Base-by-base conservation (phyloP, 2,113 vertebrate species). In the Tetrao urogallus region DNA sequence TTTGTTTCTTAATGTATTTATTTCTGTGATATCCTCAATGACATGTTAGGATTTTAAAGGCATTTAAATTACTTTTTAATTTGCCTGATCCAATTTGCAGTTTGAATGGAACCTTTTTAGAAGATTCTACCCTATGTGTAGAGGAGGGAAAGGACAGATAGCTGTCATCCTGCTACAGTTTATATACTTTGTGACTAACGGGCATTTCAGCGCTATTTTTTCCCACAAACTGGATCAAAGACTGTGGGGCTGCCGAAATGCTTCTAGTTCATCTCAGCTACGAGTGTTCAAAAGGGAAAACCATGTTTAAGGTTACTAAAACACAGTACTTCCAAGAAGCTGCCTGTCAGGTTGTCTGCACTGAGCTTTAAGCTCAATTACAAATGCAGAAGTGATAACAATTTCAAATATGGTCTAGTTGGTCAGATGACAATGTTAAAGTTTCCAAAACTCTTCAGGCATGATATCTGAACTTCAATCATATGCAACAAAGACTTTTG, bases 221-320 rank as follows among this genome's bases (percentile, higher is more conserved):
- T 83, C 61, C 71, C 50, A 66, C 27, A 86, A 42, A 64, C 38
- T 73, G 82, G 75, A 92, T 95, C 82, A 94, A 96, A 95, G 90
- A n/a, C 82, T 64, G 20, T 70, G 47, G 84, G 56, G 34, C 38
- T 94, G 88, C 81, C 72, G 90, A 90, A 92, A 89, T 0, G 1
- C 47, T 94, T 83, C 48, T 67, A 70, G 40, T 92, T 91, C 88
- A 93, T 95, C 85, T 82, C 71, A 80, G 12, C 61, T 88, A 80
- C 75, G 88, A 85, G 58, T 70, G 63, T 91, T 96, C 87, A 85
- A 85, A 95, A 88, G 40, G 30, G 72, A 94, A 94, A 88, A 27
- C 32, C 88, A 72, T 93, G 80, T 93, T 96, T 94, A 95, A 92
- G 73, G 70, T 93, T 93, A 88, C 83, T 90, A 84, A 90, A 86